These are phyloP conservation scores for Macaria liturata DNA, from an alignment of 2,888 invertebrate genomes.

Conservation along the genomic window DNA sequence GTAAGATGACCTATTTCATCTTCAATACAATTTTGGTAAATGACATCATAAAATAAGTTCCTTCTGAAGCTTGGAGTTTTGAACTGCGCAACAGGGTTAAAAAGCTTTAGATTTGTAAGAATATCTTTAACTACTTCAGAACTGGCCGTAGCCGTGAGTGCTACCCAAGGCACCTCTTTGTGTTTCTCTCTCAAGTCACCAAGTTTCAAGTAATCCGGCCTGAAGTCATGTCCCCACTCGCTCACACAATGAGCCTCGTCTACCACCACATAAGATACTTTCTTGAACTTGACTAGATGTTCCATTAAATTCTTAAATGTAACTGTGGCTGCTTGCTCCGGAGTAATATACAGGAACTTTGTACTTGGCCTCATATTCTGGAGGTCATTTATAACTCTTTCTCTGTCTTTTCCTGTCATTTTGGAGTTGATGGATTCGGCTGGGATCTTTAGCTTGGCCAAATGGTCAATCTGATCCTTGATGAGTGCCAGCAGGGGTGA, in stretches of 20 bases:
- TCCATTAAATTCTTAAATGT: conserved; percentile 87
- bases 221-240: conserved; percentile 99
- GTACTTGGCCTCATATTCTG: conserved; percentile 88
- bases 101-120: conserved; percentile 87
- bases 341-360: conserved; percentile 96
- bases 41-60: conserved; percentile 97
- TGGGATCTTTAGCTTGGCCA: conserved; percentile 88
- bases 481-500: conserved; percentile 98
- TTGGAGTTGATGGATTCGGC: conserved; percentile 97
- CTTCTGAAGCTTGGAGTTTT: conserved; percentile 94
- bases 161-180: conserved; percentile 91
- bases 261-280: conserved; percentile 94
- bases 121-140: conserved; percentile 92
- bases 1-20: conserved; percentile 92
- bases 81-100: conserved; percentile 88
- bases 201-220: conserved; percentile 96
- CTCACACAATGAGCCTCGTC: conserved; percentile 99
- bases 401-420: conserved; percentile 89
- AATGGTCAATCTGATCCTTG: conserved; percentile 97
- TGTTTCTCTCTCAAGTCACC: conserved; percentile 84
- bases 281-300: conserved; percentile 88
- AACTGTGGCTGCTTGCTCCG: conserved; percentile 95
- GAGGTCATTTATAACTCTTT: conserved; percentile 90
- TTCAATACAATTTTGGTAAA: conserved; percentile 92
- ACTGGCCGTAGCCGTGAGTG: conserved; percentile 97